Evolutionary conservation across 2,113 vertebrate genomes (phyloP), one percentile per base, ranked within the genome.

Genomic region (Alectura lathami): DNA sequence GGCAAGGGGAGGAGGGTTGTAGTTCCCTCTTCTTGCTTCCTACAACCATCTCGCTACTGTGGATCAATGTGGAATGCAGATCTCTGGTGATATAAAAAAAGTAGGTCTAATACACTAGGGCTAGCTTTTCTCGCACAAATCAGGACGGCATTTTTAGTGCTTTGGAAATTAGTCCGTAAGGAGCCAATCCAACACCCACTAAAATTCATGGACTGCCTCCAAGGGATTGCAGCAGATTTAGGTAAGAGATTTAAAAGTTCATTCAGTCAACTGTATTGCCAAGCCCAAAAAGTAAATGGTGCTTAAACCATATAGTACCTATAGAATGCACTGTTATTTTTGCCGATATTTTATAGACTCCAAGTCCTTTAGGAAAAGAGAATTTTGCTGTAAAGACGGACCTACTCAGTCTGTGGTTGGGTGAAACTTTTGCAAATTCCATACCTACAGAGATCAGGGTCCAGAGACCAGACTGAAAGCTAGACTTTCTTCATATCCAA

Each of bases 11-110:
- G 7, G 48, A 2, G 6, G 2, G 3, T 13, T 29, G 7, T 18
- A 3, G 13, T 79, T 6, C 4, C 11, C 5, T 59, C 8, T 5
- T 89, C n/a, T 80, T 45, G 20, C 15, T 20, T 59, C 20, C 38
- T 47, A 2, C 22, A 40, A 18, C 40, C 2, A 1, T 24, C 6
- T 13, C 2, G 0, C 6, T n/a, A 40, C 11, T 17, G 3, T 16
- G 24, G 38, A 27, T 48, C 3, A 0, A 34, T 38, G 47, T 11
- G 20, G 4, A 5, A 16, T 27, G 27, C 26, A 40, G 43, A 67
- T 3, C 29, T 38, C 29, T 54, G 54, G 34, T 45, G 2, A 0
- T 26, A 29, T 6, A 66, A 63, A 5, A 48, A 77, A 93, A 53
- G n/a, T 11, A 45, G 3, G 14, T 23, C n/a, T 69, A 54, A 74